A percentile compares a stretch with the other conserved stretches of the same genome.
phyloP scores from a whole-genome alignment of 2,113 vertebrate genomes.

The Zingel zingel region DNA sequence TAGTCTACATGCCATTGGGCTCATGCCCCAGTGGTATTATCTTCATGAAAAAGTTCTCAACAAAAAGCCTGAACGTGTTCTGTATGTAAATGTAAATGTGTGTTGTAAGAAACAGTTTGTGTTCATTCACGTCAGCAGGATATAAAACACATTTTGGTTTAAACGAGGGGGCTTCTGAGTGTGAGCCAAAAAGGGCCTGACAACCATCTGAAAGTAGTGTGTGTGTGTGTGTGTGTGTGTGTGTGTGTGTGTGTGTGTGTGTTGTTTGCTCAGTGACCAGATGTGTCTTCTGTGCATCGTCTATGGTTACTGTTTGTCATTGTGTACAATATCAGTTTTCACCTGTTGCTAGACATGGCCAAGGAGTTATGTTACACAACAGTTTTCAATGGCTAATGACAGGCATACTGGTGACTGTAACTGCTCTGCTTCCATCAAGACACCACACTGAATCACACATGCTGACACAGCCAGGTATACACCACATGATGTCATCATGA shows the following conservation, averaged over 20 bases:
- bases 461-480: too few relatives aligned
- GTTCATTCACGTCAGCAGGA: neutral
- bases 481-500: slow-evolving; percentile 24
- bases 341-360: slow-evolving; percentile 64
- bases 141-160: slow-evolving; percentile 10
- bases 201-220: neutral
- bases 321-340: slow-evolving; percentile 77
- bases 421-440: slow-evolving; percentile 11
- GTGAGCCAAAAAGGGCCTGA: neutral
- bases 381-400: slow-evolving; percentile 46
- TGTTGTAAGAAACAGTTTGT: neutral
- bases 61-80: neutral
- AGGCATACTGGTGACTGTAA: slow-evolving; percentile 28
- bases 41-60: neutral
- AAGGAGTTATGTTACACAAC: slow-evolving; percentile 69
- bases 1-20: neutral
- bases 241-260: neutral
- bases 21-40: neutral
- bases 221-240: neutral
- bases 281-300: slow-evolving; percentile 54
- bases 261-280: slow-evolving; percentile 31
- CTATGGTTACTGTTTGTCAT: slow-evolving; percentile 73
- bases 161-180: neutral
- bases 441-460: slow-evolving; percentile 55
- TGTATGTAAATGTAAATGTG: neutral